Conservation (phyloP, 92 coral and sea anemone species). For the Isaurus tuberculatus region DNA sequence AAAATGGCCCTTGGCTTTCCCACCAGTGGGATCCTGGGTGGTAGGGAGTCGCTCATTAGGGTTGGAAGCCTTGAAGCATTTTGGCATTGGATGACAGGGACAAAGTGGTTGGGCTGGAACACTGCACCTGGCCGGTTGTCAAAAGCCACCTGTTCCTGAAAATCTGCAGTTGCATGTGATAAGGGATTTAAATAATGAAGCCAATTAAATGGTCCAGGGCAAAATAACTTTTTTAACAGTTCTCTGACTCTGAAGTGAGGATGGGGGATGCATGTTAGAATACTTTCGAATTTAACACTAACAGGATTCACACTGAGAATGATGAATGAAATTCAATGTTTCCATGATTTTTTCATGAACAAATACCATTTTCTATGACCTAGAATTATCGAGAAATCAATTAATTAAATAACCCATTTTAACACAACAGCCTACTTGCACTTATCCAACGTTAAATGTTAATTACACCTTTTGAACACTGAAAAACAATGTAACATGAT, state of each 20-base stretch:
- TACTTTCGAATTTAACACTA: no score
- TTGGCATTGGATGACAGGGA: conserved; percentile 40
- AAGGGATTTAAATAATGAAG: conserved; percentile 2
- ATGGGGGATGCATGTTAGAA: no score
- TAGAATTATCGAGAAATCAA: no score
- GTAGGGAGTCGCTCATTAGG: conserved; percentile 35
- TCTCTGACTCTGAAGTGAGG: background rate
- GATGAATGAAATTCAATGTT: no score
- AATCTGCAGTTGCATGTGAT: conserved; percentile 9
- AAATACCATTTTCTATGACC: no score
- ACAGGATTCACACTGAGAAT: no score
- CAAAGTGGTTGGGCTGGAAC: conserved; percentile 67
- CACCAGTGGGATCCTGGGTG: conserved; percentile 33
- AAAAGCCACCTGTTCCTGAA: conserved; percentile 51
- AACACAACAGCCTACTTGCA: no score
- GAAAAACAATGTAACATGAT: no score
- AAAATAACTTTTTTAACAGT: background rate
- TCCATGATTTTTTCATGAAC: no score
- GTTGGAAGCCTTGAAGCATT: conserved; percentile 35
- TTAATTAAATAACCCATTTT: no score
- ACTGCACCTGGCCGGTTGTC: conserved; percentile 62
- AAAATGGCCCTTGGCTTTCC: conserved; percentile 43
- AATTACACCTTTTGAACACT: no score
- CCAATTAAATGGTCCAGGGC: background rate
- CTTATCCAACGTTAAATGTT: no score